Conservation (phyloP, 2,797 vertebrate species). For the Tenualosa thibaudeaui region DNA sequence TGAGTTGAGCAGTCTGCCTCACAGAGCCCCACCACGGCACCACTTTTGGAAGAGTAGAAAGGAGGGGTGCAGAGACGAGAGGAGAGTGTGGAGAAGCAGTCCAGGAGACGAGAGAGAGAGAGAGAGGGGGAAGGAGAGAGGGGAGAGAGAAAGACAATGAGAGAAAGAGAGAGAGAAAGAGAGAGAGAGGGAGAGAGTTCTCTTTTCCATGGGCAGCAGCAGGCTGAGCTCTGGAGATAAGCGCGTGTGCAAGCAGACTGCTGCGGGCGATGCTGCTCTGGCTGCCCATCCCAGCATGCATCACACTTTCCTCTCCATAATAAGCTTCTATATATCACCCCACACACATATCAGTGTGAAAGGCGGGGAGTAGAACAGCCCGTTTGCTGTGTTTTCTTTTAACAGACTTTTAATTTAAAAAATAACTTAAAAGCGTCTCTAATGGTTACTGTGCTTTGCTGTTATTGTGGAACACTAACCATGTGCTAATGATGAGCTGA, state of each 20-base stretch:
- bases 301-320: constrained; percentile 17
- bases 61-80: constrained; percentile 41
- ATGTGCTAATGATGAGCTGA: background rate
- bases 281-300: constrained; percentile 15
- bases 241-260: constrained; percentile 65
- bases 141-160: background rate
- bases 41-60: constrained; percentile 1
- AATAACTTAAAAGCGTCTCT: background rate
- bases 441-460: background rate
- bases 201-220: constrained; percentile 73
- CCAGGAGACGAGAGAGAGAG: constrained; percentile 13
- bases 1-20: constrained; percentile 62
- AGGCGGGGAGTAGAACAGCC: background rate
- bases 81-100: constrained; percentile 34
- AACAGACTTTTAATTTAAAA: background rate
- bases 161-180: constrained; percentile 31
- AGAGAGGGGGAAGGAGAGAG: background rate
- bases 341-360: background rate
- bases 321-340: constrained; percentile 17
- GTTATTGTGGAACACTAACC: background rate
- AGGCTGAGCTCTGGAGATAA: constrained; percentile 78
- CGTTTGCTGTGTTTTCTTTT: background rate
- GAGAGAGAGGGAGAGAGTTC: constrained; percentile 73
- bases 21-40: constrained; percentile 59
- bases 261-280: constrained; percentile 45